Evolutionary conservation across 2,113 vertebrate species (phyloP), one percentile per base, ranked within the genome.

Genomic region (Peromyscus maniculatus): DNA sequence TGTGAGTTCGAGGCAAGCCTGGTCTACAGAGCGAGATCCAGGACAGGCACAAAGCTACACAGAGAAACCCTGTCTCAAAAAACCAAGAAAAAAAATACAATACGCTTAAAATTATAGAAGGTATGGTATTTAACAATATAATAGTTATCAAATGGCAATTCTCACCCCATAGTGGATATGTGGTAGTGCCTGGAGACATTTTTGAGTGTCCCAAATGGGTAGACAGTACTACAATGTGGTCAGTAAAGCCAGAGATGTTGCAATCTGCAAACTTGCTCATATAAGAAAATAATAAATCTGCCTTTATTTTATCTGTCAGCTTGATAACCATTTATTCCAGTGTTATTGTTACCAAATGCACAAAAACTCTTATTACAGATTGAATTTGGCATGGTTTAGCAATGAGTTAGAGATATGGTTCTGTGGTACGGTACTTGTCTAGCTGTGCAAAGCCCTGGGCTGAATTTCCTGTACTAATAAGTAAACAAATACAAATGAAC

Each of bases 201-300:
- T 89, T 31, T 71, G 64, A 55, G 46, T 16, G 3, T 74, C 26
- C 36, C 46, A 49, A 19, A 0, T 49, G 39, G 16, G 59, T n/a
- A 64, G 64, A 62, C 31, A 46, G 28, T 74, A 31, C 2, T 83
- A 66, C 4, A 15, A 28, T 78, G 19, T 80, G 33, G 39, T 59
- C 55, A 39, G 57, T 52, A 17, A 90, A 5, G 24, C 3, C 57
- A 74, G 57, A 19, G 3, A 21, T 43, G 7, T 39, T 43, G 13
- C 55, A 0, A 67, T 87, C 96, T 93, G 66, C 57, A 97, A 80
- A 22, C 49, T 86, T 96, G 93, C 12, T 26, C 66, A 72, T 39
- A 46, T 93, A 89, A 97, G 91, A 57, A 97, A 97, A 92, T 87
- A 74, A 24, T 24, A 94, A 93, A 17, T 82, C 86, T 95, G 87